phyloP scores from a whole-genome alignment of 2,797 vertebrate species.

The Siniperca scherzeri region DNA sequence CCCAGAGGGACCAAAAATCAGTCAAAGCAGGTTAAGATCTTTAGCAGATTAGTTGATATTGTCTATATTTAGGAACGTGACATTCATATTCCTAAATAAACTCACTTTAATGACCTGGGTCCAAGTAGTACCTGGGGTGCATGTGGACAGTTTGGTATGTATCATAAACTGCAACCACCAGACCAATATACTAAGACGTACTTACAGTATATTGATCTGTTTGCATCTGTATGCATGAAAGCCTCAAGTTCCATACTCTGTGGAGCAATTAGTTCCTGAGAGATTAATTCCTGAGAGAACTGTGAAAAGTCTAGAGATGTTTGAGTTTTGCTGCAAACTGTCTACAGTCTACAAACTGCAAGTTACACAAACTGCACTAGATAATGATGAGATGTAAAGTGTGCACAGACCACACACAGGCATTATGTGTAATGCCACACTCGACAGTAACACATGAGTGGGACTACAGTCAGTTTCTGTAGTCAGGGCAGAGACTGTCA shows the following conservation, averaged over 20 bases:
- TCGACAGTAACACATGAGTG: background rate
- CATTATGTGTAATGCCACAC: background rate
- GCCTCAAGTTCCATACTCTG: background rate
- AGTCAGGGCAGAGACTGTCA: background rate
- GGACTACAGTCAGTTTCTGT: slow-evolving; percentile 1
- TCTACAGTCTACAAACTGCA: background rate
- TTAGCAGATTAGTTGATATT: background rate
- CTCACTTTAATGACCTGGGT: background rate
- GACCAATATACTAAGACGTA: background rate
- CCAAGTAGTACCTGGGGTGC: background rate
- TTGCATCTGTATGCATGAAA: background rate
- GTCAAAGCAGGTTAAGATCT: background rate
- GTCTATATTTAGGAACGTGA: background rate
- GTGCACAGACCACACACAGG: background rate
- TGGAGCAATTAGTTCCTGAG: background rate
- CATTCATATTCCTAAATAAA: background rate
- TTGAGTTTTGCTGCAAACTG: background rate
- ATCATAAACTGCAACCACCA: background rate
- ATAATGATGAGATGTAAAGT: slow-evolving; percentile 1
- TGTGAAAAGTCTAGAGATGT: background rate
- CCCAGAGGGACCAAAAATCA: background rate
- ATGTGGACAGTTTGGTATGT: background rate
- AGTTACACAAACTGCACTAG: background rate
- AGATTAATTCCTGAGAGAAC: background rate
- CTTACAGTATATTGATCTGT: background rate